These are phyloP conservation scores for Nebria brevicollis DNA, from an alignment of 2,888 invertebrate species.

Conservation along the genomic window DNA sequence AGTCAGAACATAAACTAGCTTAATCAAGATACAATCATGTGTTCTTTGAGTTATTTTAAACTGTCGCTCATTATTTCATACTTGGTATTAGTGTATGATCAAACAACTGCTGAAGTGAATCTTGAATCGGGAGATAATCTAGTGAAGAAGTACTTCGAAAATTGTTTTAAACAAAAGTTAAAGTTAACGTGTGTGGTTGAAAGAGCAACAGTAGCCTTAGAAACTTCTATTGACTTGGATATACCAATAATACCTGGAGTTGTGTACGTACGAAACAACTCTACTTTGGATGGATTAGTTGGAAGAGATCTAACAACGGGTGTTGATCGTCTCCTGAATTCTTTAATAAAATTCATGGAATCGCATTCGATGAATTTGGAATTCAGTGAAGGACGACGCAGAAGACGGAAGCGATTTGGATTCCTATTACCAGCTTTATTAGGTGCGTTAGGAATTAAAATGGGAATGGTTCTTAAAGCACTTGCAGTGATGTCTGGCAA, in stretches of 20 bases:
- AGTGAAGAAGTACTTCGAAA: conserved; percentile 27
- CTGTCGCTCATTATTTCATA: too few relatives aligned
- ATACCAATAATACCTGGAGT: conserved; percentile 58
- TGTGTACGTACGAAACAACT: conserved; percentile 53
- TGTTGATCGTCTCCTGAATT: conserved; percentile 62
- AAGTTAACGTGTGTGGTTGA: conserved; percentile 56
- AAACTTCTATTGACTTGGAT: conserved; percentile 56
- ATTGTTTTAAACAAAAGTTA: conserved; percentile 20
- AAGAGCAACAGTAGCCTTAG: conserved; percentile 57
- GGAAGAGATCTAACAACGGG: conserved; percentile 50
- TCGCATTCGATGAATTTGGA: conserved; percentile 74
- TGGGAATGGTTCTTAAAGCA: conserved; percentile 75
- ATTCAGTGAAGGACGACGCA: conserved; percentile 48
- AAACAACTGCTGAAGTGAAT: background rate
- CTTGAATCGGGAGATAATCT: background rate
- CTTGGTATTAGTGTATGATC: background rate
- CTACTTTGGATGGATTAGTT: conserved; percentile 48
- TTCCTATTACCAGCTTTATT: conserved; percentile 27
- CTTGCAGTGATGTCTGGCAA: conserved; percentile 77
- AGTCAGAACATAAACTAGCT: background rate
- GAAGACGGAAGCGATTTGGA: conserved; percentile 53
- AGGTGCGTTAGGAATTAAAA: conserved; percentile 70
- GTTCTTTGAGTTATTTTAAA: background rate
- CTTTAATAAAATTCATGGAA: conserved; percentile 70
- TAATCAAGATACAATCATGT: background rate